Conservation (phyloP, 2,888 invertebrate genomes). For the Conomelus anceps region DNA sequence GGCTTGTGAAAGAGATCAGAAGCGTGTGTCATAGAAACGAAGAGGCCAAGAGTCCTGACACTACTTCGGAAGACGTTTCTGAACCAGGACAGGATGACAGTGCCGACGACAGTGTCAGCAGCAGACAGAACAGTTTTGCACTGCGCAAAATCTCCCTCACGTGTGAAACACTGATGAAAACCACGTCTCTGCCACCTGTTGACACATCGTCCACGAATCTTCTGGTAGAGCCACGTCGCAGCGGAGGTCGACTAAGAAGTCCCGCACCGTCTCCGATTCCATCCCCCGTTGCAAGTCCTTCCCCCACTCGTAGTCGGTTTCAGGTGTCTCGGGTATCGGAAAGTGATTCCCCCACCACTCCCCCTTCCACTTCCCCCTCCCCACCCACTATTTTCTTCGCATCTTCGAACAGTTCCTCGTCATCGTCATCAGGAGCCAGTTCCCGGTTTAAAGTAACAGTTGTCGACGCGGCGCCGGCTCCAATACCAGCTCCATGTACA, state of each 20-base stretch:
- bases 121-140: slow-evolving; percentile 34
- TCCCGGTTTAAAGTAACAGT: slow-evolving; percentile 42
- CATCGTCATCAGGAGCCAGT: slow-evolving; percentile 41
- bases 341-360: slow-evolving; percentile 42
- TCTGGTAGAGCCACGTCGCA: slow-evolving; percentile 41
- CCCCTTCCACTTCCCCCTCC: slow-evolving; percentile 40
- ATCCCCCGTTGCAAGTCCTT: slow-evolving; percentile 60
- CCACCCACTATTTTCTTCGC: slow-evolving; percentile 50
- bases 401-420: slow-evolving; percentile 39
- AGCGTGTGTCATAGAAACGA: slow-evolving; percentile 54
- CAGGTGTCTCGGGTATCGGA: slow-evolving; percentile 45
- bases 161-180: slow-evolving; percentile 50
- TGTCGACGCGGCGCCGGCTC: slow-evolving; percentile 36
- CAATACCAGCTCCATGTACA: slow-evolving; percentile 10
- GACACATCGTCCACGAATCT: slow-evolving; percentile 36
- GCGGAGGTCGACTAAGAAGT: slow-evolving; percentile 54
- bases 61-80: slow-evolving; percentile 25
- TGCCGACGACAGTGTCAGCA: slow-evolving; percentile 39
- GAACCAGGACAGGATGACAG: slow-evolving; percentile 29
- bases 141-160: slow-evolving; percentile 66
- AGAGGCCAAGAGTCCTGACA: slow-evolving; percentile 25
- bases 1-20: slow-evolving; percentile 51
- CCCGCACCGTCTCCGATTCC: slow-evolving; percentile 58
- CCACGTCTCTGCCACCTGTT: slow-evolving; percentile 34
- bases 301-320: slow-evolving; percentile 40